Conservation (phyloP, 2,113 vertebrate species). For the Mustela lutreola region DNA sequence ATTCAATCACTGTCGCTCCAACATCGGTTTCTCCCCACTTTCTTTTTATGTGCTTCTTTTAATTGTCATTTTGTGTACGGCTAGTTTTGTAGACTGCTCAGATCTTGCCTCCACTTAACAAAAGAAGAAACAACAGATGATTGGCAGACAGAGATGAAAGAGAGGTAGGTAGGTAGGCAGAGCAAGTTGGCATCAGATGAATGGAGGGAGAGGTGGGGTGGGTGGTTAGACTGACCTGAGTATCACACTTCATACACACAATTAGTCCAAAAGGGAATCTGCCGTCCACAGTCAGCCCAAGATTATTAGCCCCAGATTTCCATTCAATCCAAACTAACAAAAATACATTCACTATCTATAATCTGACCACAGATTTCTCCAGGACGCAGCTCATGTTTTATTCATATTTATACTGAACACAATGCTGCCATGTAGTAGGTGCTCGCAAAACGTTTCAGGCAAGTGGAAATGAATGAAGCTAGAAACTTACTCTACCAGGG, state of each 20-base stretch:
- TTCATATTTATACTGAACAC: background rate
- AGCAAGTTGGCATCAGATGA: background rate
- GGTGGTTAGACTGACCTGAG: background rate
- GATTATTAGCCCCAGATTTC: background rate
- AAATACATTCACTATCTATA: constrained; percentile 47
- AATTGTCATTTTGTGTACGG: background rate
- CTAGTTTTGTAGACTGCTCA: background rate
- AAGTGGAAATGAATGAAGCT: constrained; percentile 39
- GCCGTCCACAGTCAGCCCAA: background rate
- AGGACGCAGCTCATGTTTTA: constrained; percentile 36
- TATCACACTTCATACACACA: background rate
- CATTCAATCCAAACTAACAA: constrained; percentile 19
- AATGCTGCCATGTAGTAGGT: background rate
- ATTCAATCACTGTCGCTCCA: background rate
- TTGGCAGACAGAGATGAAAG: background rate
- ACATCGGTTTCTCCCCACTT: background rate
- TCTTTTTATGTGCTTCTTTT: constrained; percentile 20
- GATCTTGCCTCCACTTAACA: background rate
- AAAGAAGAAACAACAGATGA: constrained; percentile 10
- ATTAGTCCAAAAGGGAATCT: background rate
- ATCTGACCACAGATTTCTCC: background rate
- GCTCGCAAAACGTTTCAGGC: constrained; percentile 53
- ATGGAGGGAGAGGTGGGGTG: background rate
- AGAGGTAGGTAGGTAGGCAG: background rate
- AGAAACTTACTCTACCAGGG: constrained; percentile 15